phyloP scores from a whole-genome alignment of 2,888 invertebrate genomes.

The Macrophya alboannulata region DNA sequence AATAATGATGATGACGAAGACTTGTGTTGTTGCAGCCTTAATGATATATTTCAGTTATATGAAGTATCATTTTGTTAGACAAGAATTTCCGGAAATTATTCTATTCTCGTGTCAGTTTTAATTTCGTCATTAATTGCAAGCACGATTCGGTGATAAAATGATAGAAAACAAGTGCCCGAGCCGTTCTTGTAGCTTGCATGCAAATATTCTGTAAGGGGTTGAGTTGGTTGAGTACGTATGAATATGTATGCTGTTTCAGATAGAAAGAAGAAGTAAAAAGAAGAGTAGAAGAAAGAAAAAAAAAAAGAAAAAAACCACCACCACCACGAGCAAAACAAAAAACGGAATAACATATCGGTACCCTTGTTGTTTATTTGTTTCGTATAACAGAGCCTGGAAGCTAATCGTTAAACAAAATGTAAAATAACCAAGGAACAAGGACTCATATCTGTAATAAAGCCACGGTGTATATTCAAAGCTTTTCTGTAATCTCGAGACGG shows the following conservation, averaged over 20 bases:
- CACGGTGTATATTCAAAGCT: background rate
- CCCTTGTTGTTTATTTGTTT: constrained; percentile 2
- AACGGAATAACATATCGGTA: background rate
- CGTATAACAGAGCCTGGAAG: background rate
- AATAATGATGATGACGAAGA: background rate
- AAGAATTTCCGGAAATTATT: background rate
- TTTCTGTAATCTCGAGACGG: constrained; percentile 8
- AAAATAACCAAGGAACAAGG: background rate
- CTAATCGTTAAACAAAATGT: constrained; percentile 17
- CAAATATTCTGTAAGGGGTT: background rate
- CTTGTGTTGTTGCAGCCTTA: too few relatives aligned
- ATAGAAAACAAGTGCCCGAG: constrained; percentile 37
- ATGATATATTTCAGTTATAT: background rate
- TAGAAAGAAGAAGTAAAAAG: background rate
- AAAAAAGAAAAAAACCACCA: background rate
- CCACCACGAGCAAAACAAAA: background rate
- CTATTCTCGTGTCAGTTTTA: background rate
- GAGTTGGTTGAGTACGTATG: background rate
- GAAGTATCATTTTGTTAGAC: background rate
- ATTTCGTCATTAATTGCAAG: constrained; percentile 18
- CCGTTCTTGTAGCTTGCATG: constrained; percentile 27
- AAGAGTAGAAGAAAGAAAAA: too few relatives aligned
- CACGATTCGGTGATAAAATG: constrained; percentile 30
- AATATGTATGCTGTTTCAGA: constrained; percentile 32
- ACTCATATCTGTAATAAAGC: background rate